Percentiles rank a stretch among this genome's conserved stretches.
Conservation (phyloP, 2,888 invertebrate species). For the Perizoma flavofasciatum region DNA sequence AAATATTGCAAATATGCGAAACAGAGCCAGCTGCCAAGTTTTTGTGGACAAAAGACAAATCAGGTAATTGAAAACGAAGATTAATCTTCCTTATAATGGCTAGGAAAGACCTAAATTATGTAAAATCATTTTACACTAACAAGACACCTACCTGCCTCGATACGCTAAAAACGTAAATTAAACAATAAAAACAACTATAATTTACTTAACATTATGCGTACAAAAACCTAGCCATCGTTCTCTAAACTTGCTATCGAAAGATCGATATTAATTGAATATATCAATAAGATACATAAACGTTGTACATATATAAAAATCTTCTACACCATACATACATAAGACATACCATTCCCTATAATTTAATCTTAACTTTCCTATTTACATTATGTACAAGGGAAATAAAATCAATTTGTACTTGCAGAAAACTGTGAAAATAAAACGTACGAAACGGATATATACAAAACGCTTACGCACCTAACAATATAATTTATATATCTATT, state of each 20-base stretch:
- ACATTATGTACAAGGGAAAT: conserved; percentile 84
- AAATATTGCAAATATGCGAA: conserved; percentile 7
- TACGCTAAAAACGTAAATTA: conserved; percentile 67
- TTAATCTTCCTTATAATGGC: conserved; percentile 67
- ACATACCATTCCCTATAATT: conserved; percentile 63
- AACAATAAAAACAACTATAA: conserved; percentile 81
- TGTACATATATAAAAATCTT: conserved; percentile 76
- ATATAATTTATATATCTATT: conserved; percentile 52
- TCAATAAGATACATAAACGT: conserved; percentile 76
- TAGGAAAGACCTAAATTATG: conserved; percentile 63
- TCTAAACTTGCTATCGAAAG: conserved; percentile 66
- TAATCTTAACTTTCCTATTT: conserved; percentile 73
- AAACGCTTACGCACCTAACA: conserved; percentile 44
- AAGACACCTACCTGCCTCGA: conserved; percentile 57
- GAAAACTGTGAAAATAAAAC: conserved; percentile 76
- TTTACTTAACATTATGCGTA: conserved; percentile 82
- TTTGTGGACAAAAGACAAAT: conserved; percentile 56
- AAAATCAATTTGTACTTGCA: conserved; percentile 85
- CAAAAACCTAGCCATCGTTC: conserved; percentile 73
- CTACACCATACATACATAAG: conserved; percentile 65
- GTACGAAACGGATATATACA: conserved; percentile 73
- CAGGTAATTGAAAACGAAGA: conserved; percentile 33
- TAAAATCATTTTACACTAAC: conserved; percentile 63
- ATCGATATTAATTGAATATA: conserved; percentile 76
- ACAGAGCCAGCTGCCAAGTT: conserved; percentile 53